Evolutionary conservation across 1,140 invertebrate genomes (phyloP), one percentile per base, ranked within the genome.

Genomic region (Drosophila bifasciata): DNA sequence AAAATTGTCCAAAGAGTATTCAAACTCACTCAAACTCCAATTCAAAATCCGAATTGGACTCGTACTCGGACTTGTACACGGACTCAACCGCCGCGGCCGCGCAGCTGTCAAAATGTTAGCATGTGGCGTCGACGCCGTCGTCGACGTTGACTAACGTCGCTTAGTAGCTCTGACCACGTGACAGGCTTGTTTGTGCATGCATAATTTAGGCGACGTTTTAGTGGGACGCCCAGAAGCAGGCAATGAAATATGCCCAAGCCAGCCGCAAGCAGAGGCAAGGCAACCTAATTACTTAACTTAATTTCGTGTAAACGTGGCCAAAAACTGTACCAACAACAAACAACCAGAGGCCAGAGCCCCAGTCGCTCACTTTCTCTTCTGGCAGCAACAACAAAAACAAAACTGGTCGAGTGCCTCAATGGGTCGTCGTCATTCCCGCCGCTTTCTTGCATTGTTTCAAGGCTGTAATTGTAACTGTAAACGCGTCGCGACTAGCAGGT

Each of bases 71-170:
- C 17, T 25, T 9, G 72, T 58, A 84, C 67, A 60, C 55, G 72
- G 72, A 67, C 63, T 62, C 32, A 36, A 36, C 74, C 79, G 59
- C 41, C 85, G 83, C 75, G 75, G 55, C 66, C 60, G 71, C 76
- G 71, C 51, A 74, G 28, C 73, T 73, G 58, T 67, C 62, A 50
- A 62, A 50, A 79, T 75, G 64, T 53, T 78, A 76, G 73, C 72
- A 71, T 78, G 72, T 76, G 67, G 76, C 76, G 70, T 62, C 75
- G 63, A 58, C 67, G 74, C 75, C 75, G 81, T 62, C 83, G 78
- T 56, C 78, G 63, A 59, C 58, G 70, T 77, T 39, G 25, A 36
- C 32, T 36, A 64, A 49, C 52, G 63, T 36, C 63, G 45, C 53
- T 32, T 46, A 57, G 52, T 45, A 50, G 53, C 17, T 53, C 62